Conservation (phyloP, 2,888 invertebrate genomes). For the Parnassius smintheus region DNA sequence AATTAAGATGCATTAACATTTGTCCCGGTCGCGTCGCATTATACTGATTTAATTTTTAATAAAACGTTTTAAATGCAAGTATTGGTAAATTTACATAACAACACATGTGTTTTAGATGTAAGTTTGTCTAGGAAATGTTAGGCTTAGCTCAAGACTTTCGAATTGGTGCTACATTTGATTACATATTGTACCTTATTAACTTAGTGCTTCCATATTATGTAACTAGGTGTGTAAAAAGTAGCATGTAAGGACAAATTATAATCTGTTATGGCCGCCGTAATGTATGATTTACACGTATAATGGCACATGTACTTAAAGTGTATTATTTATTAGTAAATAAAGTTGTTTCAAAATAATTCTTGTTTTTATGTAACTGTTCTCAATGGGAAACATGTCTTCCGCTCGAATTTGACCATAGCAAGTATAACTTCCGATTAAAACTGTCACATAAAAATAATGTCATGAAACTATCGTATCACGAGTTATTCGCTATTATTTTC, state of each 20-base stretch:
- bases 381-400: too few relatives aligned
- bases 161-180: conserved; percentile 62
- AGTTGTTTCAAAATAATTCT: conserved; percentile 48
- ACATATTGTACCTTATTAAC: conserved; percentile 39
- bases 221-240: conserved; percentile 28
- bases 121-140: not conserved
- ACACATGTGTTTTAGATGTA: not conserved
- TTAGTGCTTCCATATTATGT: conserved; percentile 45
- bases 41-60: not conserved
- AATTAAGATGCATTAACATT: too few relatives aligned
- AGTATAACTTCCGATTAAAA: too few relatives aligned
- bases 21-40: too few relatives aligned
- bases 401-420: too few relatives aligned
- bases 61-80: not conserved
- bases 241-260: conserved; percentile 28
- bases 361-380: conserved; percentile 15
- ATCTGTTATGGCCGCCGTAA: conserved; percentile 33
- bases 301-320: conserved; percentile 63
- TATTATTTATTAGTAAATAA: conserved; percentile 65
- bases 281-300: conserved; percentile 30
- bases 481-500: too few relatives aligned
- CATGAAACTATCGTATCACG: too few relatives aligned
- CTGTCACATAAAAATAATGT: too few relatives aligned
- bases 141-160: conserved; percentile 41
- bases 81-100: not conserved